A percentile compares a stretch with the other conserved stretches of the same genome.
Evolutionary conservation across 2,113 vertebrate species (phyloP).

Genomic region (Cyrtonyx montezumae): DNA sequence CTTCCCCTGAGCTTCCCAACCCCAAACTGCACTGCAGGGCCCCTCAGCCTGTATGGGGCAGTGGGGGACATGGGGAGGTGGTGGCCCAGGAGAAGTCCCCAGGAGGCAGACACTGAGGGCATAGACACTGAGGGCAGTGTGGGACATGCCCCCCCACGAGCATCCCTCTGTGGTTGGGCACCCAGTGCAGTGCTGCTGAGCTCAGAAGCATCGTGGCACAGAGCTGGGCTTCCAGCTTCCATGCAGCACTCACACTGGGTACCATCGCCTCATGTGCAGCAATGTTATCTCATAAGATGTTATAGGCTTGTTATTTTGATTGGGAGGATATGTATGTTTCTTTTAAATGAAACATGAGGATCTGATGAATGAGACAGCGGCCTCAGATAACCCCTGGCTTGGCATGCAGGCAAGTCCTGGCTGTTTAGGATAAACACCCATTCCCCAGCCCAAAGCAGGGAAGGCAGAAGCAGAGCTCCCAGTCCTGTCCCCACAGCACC

Average conservation of each 20-base stretch:
- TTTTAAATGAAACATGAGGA: conserved; percentile 23
- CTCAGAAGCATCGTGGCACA: not conserved
- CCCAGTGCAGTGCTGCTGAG: rapidly evolving
- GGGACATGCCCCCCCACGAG: not conserved
- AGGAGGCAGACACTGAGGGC: rapidly evolving
- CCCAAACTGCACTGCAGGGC: rapidly evolving
- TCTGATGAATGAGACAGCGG: conserved; percentile 27
- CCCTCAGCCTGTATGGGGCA: not conserved
- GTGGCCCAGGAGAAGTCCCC: rapidly evolving
- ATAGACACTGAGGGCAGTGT: rapidly evolving
- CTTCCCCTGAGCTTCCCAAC: not conserved
- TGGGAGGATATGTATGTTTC: not conserved
- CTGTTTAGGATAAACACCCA: conserved; percentile 48
- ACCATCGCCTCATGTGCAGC: rapidly evolving
- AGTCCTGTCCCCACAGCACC: no score
- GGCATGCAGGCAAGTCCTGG: not conserved
- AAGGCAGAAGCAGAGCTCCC: not conserved
- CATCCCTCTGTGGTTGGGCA: rapidly evolving
- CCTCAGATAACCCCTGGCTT: conserved; percentile 54
- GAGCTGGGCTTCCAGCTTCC: not conserved
- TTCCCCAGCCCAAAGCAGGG: not conserved
- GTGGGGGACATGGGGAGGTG: not conserved
- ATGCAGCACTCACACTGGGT: not conserved
- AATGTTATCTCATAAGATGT: not conserved
- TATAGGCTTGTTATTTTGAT: not conserved